Evolutionary conservation across 2,888 invertebrate genomes (phyloP).

Genomic region (Ceriagrion tenellum): DNA sequence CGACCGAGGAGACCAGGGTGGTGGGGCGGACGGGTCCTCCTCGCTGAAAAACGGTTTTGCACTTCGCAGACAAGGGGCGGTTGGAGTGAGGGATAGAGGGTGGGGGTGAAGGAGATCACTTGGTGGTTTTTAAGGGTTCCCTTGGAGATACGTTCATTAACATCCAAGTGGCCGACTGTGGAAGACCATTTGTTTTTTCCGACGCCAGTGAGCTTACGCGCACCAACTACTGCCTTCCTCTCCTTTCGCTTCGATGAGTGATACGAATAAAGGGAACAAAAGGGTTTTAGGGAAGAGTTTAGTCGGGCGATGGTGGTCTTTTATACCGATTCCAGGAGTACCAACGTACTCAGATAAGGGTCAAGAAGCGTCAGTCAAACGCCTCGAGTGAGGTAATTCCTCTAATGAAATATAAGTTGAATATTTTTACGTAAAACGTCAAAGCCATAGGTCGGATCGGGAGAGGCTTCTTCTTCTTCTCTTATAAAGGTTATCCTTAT

Average conservation of each 20-base stretch:
- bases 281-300: background rate
- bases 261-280: background rate
- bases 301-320: background rate
- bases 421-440: no score
- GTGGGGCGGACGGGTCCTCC: background rate
- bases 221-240: background rate
- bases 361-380: no score
- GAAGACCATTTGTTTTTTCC: slow-evolving; percentile 41
- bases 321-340: background rate
- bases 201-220: background rate
- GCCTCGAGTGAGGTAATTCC: no score
- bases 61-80: background rate
- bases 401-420: no score
- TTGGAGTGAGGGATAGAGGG: no score
- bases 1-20: background rate
- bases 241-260: background rate
- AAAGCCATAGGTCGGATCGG: no score
- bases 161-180: slow-evolving; percentile 62
- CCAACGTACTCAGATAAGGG: no score
- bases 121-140: slow-evolving; percentile 61
- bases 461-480: no score
- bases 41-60: slow-evolving; percentile 49
- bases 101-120: background rate
- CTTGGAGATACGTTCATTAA: slow-evolving; percentile 64
- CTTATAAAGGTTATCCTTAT: no score